phyloP scores from a whole-genome alignment of 2,888 invertebrate species.

The Ormyrus pomaceus region DNA sequence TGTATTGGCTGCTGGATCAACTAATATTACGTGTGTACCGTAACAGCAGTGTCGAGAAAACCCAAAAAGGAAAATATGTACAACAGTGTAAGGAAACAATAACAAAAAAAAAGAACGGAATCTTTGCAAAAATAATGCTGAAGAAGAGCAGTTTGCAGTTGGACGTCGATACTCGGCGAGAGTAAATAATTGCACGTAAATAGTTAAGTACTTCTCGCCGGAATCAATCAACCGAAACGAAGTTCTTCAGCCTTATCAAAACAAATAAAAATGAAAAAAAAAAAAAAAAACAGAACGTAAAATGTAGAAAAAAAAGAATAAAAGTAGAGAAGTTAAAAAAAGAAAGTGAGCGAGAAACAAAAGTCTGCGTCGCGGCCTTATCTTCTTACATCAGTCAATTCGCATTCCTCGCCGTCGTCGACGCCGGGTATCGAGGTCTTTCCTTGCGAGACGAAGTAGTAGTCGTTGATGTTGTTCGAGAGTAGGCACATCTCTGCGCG shows the following conservation, averaged over 20 bases:
- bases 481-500: slow-evolving; percentile 84
- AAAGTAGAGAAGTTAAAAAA: slow-evolving; percentile 50
- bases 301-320: slow-evolving; percentile 50
- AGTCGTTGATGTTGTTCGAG: slow-evolving; percentile 87
- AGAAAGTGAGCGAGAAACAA: slow-evolving; percentile 36
- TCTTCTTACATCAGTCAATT: slow-evolving; percentile 86
- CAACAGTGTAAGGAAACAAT: slow-evolving; percentile 31
- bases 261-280: slow-evolving; percentile 37
- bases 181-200: no score
- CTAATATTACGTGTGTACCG: slow-evolving; percentile 27
- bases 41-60: slow-evolving; percentile 14
- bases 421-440: slow-evolving; percentile 93
- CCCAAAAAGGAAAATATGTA: slow-evolving; percentile 23
- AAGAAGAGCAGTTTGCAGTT: slow-evolving; percentile 21
- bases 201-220: no score
- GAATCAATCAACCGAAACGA: no score
- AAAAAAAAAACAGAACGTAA: slow-evolving; percentile 44
- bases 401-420: slow-evolving; percentile 93
- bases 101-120: slow-evolving; percentile 31
- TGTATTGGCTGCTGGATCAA: slow-evolving; percentile 35
- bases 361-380: slow-evolving; percentile 61
- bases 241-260: no score
- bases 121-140: slow-evolving; percentile 7
- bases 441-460: slow-evolving; percentile 95
- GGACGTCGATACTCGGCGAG: no score